Evolutionary conservation across 2,113 vertebrate genomes (phyloP).

Genomic region (Bagarius yarrelli): DNA sequence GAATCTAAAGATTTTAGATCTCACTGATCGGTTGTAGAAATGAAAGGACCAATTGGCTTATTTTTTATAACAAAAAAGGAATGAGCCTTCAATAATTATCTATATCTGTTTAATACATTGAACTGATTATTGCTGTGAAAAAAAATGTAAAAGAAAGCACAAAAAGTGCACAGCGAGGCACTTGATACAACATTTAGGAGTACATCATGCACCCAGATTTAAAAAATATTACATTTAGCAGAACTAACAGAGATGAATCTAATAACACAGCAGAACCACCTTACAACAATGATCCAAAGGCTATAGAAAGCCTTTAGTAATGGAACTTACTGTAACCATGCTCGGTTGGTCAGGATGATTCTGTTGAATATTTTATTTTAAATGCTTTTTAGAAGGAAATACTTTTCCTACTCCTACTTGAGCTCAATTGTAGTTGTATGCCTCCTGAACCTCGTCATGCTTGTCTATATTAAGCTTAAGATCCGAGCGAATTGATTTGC

Average conservation of each 20-base stretch:
- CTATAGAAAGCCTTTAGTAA: background rate
- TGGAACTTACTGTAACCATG: background rate
- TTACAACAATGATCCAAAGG: background rate
- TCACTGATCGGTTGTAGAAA: background rate
- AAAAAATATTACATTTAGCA: background rate
- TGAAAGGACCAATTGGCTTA: background rate
- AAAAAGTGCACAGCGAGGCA: background rate
- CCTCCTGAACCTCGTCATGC: too few species aligned
- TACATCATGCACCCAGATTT: background rate
- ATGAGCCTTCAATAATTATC: background rate
- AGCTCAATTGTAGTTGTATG: background rate
- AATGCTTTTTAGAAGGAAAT: background rate
- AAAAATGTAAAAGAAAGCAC: background rate
- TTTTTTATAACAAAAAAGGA: background rate
- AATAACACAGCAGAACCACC: background rate
- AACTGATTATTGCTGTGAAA: background rate
- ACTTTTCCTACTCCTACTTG: background rate
- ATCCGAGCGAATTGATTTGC: background rate
- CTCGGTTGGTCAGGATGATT: background rate
- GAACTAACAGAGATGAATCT: background rate
- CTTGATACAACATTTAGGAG: background rate
- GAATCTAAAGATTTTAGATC: background rate
- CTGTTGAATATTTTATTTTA: background rate
- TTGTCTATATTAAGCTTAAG: background rate
- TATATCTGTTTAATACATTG: background rate